Conservation (phyloP, 1,140 invertebrate species). For the Sarcophaga bullata region DNA sequence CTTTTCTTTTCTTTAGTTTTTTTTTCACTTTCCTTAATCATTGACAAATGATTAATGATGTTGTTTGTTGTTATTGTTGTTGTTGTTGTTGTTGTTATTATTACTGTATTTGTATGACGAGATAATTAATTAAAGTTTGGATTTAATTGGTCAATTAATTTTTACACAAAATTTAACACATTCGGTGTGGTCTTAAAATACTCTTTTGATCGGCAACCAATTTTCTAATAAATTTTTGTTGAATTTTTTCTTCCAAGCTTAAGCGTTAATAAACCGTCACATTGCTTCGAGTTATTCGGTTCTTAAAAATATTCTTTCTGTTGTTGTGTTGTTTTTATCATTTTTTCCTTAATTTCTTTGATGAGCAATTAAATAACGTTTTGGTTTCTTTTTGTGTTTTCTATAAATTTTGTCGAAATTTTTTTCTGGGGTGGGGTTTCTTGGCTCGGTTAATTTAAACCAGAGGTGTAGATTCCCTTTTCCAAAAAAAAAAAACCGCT, state of each 20-base stretch:
- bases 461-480: too few relatives aligned
- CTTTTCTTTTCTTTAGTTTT: too few relatives aligned
- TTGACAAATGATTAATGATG: constrained; percentile 36
- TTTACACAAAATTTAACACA: not conserved
- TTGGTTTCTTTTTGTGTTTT: too few relatives aligned
- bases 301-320: too few relatives aligned
- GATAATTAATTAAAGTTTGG: constrained; percentile 31
- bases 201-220: not conserved
- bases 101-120: too few relatives aligned
- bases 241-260: not conserved
- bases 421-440: too few relatives aligned
- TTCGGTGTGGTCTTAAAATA: not conserved
- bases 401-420: too few relatives aligned
- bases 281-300: not conserved
- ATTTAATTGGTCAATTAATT: constrained; percentile 38
- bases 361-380: constrained; percentile 1
- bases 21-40: constrained; percentile 15
- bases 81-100: not conserved
- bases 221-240: not conserved
- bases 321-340: too few relatives aligned
- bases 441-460: too few relatives aligned
- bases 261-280: not conserved
- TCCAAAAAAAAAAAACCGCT: too few relatives aligned
- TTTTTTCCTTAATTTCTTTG: too few relatives aligned
- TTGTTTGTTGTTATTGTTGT: not conserved